Evolutionary conservation across 2,113 vertebrate species (phyloP), one percentile per base, ranked within the genome.

Genomic region (Paradisaea rubra): DNA sequence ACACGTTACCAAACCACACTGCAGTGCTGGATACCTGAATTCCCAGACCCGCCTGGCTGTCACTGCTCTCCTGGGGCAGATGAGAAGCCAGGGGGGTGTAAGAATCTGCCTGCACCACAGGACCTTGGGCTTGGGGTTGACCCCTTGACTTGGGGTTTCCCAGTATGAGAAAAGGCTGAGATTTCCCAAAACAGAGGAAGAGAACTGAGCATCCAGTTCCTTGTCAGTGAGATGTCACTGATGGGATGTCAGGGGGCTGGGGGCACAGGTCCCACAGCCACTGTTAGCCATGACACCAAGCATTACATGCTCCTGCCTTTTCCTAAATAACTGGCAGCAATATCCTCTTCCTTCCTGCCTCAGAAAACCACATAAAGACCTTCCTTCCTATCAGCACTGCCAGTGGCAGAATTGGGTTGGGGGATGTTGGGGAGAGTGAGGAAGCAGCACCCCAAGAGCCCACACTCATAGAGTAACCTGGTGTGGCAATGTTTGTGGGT

Each of bases 361-460:
- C 1, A 0, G 14, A 35, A 70, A 88, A 70, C 12, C 6, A 52
- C 25, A 30, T 4, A 30, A 81, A 65, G 13, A 42, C 19, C 4
- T 60, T 64, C 19, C 30, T 53, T 80, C 47, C 76, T 33, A 56
- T 22, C 50, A 74, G 52, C 56, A 70, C 23, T 57, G 20, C 16
- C 83, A 73, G 27, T 7, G 44, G 33, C 11, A 21, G 5, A 65
- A 74, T 2, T 25, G 8, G 42, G n/a, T 11, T 42, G 13, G 30
- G 19, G 24, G 35, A 59, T 49, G 15, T 16, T 0, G 0, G 27
- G 9, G 20, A 71, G 7, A 39, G 76, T 0, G 0, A 87, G n/a
- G 14, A 23, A 81, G 52, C n/a, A 86, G 52, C 70, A 91, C 27
- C 24, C 25, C 15, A 7, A 71, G 70, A 71, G 25, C 45, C 39